Conservation (phyloP, 1,140 invertebrate species). For the Drosophila arizonae region DNA sequence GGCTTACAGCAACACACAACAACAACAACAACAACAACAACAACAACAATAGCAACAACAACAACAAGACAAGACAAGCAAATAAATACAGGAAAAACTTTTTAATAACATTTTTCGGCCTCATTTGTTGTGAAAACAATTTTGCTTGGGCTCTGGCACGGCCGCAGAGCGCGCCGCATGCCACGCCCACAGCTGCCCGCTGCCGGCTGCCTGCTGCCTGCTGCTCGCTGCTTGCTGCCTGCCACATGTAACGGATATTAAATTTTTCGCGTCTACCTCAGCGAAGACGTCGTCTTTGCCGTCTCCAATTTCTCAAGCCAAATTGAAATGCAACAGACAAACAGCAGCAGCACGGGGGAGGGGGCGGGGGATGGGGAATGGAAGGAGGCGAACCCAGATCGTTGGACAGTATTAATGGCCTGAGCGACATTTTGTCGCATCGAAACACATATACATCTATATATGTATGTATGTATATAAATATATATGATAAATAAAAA, state of each 20-base stretch:
- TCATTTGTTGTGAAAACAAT: slow-evolving; percentile 81
- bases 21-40: slow-evolving; percentile 34
- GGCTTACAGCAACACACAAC: slow-evolving; percentile 42
- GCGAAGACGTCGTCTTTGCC: slow-evolving; percentile 31
- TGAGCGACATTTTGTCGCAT: slow-evolving; percentile 28
- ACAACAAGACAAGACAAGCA: slow-evolving; percentile 38
- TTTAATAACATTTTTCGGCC: slow-evolving; percentile 81
- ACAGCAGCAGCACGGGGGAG: slow-evolving; percentile 24
- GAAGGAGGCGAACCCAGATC: background rate
- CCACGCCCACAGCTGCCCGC: background rate
- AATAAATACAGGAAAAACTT: slow-evolving; percentile 76
- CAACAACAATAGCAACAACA: background rate
- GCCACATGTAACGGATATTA: slow-evolving; percentile 74
- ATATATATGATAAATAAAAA: background rate
- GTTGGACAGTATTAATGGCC: slow-evolving; percentile 31
- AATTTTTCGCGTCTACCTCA: slow-evolving; percentile 76
- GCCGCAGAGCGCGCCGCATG: slow-evolving; percentile 10
- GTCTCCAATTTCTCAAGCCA: slow-evolving; percentile 51
- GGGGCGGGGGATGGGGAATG: background rate
- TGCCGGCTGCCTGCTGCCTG: slow-evolving; percentile 21
- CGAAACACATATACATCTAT: slow-evolving; percentile 21
- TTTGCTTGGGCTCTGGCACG: slow-evolving; percentile 47
- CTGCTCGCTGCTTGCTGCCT: slow-evolving; percentile 24
- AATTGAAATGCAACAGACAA: slow-evolving; percentile 54
- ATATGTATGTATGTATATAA: background rate